A percentile compares a stretch with the other conserved stretches of the same genome.
These are phyloP conservation scores for Spatulosminthurus flaviceps DNA, from an alignment of 2,888 invertebrate genomes.

Conservation along the genomic window DNA sequence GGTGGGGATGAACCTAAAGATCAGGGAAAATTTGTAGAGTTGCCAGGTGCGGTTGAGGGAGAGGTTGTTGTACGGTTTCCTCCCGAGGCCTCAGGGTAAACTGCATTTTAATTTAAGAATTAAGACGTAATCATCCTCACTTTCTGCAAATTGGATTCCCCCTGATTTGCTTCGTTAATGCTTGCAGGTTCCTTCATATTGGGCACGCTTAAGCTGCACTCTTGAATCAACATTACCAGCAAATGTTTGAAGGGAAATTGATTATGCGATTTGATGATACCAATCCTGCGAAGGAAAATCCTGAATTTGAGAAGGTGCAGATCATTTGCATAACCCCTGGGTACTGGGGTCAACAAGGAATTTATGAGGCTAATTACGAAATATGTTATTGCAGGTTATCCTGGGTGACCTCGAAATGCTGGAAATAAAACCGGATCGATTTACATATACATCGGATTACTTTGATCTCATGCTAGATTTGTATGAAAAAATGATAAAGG, in stretches of 20 bases:
- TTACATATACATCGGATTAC: slow-evolving; percentile 95
- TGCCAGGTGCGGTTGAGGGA: slow-evolving; percentile 96
- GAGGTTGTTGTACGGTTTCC: slow-evolving; percentile 98
- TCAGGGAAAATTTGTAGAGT: slow-evolving; percentile 95
- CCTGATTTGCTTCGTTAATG: slow-evolving; percentile 33
- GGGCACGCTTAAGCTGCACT: slow-evolving; percentile 99
- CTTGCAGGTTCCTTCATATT: slow-evolving; percentile 84
- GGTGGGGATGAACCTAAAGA: slow-evolving; percentile 70
- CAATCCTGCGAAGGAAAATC: slow-evolving; percentile 98
- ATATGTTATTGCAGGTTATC: slow-evolving; percentile 72
- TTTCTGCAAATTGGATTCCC: not conserved
- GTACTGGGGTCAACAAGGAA: too few species aligned
- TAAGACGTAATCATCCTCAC: not conserved
- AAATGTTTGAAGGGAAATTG: slow-evolving; percentile 88
- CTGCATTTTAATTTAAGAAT: not conserved
- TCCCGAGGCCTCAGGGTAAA: slow-evolving; percentile 97
- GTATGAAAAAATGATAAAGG: slow-evolving; percentile 86
- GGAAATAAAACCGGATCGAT: slow-evolving; percentile 89
- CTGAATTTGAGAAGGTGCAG: slow-evolving; percentile 97
- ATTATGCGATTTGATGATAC: slow-evolving; percentile 99
- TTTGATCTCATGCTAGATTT: slow-evolving; percentile 90
- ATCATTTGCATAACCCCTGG: too few species aligned
- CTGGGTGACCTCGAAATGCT: slow-evolving; percentile 90
- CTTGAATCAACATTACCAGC: slow-evolving; percentile 96
- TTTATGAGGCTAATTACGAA: too few species aligned